phyloP scores from a whole-genome alignment of 2,888 invertebrate species.

The Pseudoips prasinana region DNA sequence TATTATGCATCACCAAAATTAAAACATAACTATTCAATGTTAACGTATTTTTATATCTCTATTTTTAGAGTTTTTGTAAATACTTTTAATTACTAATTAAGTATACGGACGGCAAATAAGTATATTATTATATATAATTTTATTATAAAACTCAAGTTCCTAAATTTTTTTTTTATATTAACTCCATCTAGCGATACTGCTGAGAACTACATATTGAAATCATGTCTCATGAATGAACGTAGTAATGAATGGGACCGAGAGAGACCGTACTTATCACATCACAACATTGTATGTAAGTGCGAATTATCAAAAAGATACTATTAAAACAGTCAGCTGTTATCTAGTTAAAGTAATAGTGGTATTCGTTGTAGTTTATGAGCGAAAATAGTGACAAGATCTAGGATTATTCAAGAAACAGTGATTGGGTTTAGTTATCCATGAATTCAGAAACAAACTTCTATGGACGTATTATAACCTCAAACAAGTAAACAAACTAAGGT shows the following conservation, averaged over 20 bases:
- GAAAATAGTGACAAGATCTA: constrained; percentile 14
- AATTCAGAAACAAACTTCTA: too few species aligned
- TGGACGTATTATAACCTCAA: too few species aligned
- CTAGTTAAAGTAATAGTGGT: constrained; percentile 19
- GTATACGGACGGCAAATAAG: too few species aligned
- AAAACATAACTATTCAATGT: too few species aligned
- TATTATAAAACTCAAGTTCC: too few species aligned
- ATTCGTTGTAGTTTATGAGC: constrained; percentile 15
- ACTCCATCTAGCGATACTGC: constrained; percentile 26
- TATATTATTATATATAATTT: too few species aligned
- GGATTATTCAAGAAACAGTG: constrained; percentile 9
- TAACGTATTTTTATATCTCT: too few species aligned
- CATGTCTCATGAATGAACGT: constrained; percentile 15
- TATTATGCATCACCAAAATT: too few species aligned
- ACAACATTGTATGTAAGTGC: constrained; percentile 5
- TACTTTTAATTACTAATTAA: too few species aligned
- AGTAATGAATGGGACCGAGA: constrained; percentile 26
- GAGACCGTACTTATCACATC: constrained; percentile 14
- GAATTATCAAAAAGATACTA: constrained; percentile 13
- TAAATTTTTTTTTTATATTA: constrained; percentile 9
- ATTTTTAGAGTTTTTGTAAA: too few species aligned
- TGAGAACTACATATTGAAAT: constrained; percentile 8
- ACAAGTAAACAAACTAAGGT: constrained; percentile 32
- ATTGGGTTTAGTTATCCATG: too few species aligned
- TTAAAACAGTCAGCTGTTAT: constrained; percentile 31